Base-by-base conservation (phyloP, 2,888 invertebrate species). In the Diaphora mendica region DNA sequence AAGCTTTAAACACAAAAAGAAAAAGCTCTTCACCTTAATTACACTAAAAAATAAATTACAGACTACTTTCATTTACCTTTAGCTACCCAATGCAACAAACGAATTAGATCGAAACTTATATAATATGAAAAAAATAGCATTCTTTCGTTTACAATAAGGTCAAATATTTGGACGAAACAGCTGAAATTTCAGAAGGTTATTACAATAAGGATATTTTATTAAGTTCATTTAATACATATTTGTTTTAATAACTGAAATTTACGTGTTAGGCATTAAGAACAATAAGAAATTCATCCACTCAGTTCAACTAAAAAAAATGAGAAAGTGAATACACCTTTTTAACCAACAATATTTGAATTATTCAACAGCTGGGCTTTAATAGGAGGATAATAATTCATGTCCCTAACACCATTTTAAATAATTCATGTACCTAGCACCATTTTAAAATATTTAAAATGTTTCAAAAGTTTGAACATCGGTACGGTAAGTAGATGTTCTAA, bases 161-260 rank as follows among this genome's bases (percentile, higher is more conserved):
- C 62, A 62, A 62, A 30, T 30, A 30, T 55, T 62, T 62, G 30
- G 7, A 30, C 62, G 30, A 62, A 30, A 62, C 30, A 62, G 17
- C 62, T 62, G 62, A 17, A 62, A 30, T 62, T 62, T 62, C 62
- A 62, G 30, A 62, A 62, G 30, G 30, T 30, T 62, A 62, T 62
- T 62, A 30, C 30, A 62, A 62, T 62, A 62, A 62, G 62, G 26
- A 62, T 62, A 62, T 62, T 8, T 62, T 17, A 30, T 30, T 62
- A 7, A 62, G 7, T 17, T 62, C 30, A 30, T 62, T 48, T 17
- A 30, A 30, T 5, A 7, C 17, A 30, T 7, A 30, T 30, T 17
- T 30, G 30, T 30, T 62, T 62, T 17, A 30, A 17, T 30, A 17
- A 62, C 9, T 15, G 15, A 62, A 30, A 30, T 59, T 11, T 15